Base-by-base conservation (phyloP, 2,797 vertebrate genomes). In the Sebastiscus albofasciatus region DNA sequence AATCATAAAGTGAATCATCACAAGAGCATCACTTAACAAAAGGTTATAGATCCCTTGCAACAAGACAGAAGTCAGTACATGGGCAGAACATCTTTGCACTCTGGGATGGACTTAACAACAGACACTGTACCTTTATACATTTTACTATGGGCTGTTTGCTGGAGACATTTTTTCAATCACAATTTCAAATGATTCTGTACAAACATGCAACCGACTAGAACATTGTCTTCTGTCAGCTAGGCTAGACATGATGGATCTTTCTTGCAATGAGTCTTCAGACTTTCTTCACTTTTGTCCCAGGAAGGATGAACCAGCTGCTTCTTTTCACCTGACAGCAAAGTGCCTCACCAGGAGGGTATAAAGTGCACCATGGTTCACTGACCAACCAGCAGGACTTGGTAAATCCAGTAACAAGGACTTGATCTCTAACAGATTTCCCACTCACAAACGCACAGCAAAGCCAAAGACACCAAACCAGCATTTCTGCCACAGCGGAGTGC, bases 381-480 rank as follows among this genome's bases (percentile, higher is more conserved):
- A 73, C 13, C 56, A 64, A 55, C n/a, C 33, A 60, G 55, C 26
- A 34, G 16, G 26, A 77, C 27, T 27, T 56, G 2, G 16, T 4
- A 52, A 49, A 24, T 64, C 27, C 22, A 75, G 36, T 22, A 34
- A 69, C 31, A 69, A 81, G 29, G 59, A 70, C 24, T 36, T 72
- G 54, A 75, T 80, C 61, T 65, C 14, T 71, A 49, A 71, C n/a
- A 10, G 18, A 34, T 66, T 58, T 60, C 60, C 54, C 64, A 55
- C 24, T 24, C 11, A 73, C 12, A 71, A 46, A 36, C 2, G 0
- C 52, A 70, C 27, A 39, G 54, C 3, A 18, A 39, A 62, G 16
- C 14, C 14, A 74, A 61, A 67, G 13, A 26, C 49, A 33, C 3
- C 1, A 4, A 69, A 49, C 31, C 56, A 55, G 42, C 13, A 54